Percentiles rank a stretch among this genome's conserved stretches.
Conservation (phyloP, 2,888 invertebrate species). For the Gnatocerus cornutus region DNA sequence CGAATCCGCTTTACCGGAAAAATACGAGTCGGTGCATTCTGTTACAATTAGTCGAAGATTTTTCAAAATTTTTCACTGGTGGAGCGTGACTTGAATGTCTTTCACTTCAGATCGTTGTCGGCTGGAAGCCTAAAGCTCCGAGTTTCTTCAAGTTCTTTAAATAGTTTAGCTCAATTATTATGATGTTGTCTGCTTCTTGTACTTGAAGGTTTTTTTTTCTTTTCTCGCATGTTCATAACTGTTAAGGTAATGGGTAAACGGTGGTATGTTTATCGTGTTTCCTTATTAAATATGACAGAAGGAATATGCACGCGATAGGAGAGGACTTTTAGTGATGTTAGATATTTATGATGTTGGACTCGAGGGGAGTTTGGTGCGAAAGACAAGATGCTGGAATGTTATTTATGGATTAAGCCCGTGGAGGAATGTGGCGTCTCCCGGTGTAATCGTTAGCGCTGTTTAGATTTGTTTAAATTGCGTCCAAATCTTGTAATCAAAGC, state of each 20-base stretch:
- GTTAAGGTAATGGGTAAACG: conserved; percentile 4
- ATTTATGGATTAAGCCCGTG: too few relatives aligned
- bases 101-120: conserved; percentile 5
- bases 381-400: too few relatives aligned
- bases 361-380: background rate
- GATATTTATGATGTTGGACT: background rate
- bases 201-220: conserved; percentile 5
- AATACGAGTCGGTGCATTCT: background rate
- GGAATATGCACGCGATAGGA: conserved; percentile 10
- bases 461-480: too few relatives aligned
- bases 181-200: conserved; percentile 15
- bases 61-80: conserved; percentile 6
- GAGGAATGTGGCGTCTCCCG: too few relatives aligned
- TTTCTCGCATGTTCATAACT: conserved; percentile 2
- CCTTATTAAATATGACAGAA: conserved; percentile 4
- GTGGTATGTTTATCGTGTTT: conserved; percentile 13
- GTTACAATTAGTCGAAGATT: conserved; percentile 21
- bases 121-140: conserved; percentile 16
- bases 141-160: conserved; percentile 6
- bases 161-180: conserved; percentile 16
- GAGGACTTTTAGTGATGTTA: background rate
- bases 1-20: conserved; percentile 13
- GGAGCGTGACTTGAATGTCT: conserved; percentile 11
- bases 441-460: too few relatives aligned
- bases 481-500: too few relatives aligned